Evolutionary conservation across 2,113 vertebrate genomes (phyloP).

Genomic region (Albula glossodonta): DNA sequence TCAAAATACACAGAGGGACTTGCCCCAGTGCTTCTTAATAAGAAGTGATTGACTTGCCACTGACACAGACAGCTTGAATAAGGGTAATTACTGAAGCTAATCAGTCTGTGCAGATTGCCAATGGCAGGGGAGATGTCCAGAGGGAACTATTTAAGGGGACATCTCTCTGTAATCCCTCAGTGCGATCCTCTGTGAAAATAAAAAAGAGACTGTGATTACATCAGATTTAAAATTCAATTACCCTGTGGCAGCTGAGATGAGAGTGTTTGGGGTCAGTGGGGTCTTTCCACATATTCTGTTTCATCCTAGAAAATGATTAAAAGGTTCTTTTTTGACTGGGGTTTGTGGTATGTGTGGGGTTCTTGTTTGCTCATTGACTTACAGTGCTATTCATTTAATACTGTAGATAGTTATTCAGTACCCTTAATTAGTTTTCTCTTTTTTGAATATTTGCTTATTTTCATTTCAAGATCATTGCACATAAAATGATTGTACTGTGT

Average conservation of each 20-base stretch:
- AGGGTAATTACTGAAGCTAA: slow-evolving; percentile 18
- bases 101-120: not conserved
- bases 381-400: not conserved
- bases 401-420: not conserved
- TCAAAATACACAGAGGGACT: not conserved
- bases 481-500: too few species aligned
- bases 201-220: not conserved
- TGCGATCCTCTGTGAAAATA: not conserved
- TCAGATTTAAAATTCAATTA: not conserved
- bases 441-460: not conserved
- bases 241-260: not conserved
- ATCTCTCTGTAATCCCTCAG: not conserved
- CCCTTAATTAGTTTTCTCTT: not conserved
- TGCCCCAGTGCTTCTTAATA: slow-evolving; percentile 14
- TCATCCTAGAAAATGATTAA: not conserved
- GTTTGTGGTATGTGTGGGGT: not conserved
- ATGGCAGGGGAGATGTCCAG: not conserved
- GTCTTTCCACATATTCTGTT: not conserved
- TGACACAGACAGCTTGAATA: slow-evolving; percentile 3
- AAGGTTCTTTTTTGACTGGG: not conserved
- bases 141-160: not conserved
- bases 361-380: not conserved
- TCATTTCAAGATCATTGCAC: not conserved
- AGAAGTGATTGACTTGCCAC: slow-evolving; percentile 15
- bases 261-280: not conserved